Evolutionary conservation across 2,888 invertebrate genomes (phyloP).

Genomic region (Nephrotoma flavescens): DNA sequence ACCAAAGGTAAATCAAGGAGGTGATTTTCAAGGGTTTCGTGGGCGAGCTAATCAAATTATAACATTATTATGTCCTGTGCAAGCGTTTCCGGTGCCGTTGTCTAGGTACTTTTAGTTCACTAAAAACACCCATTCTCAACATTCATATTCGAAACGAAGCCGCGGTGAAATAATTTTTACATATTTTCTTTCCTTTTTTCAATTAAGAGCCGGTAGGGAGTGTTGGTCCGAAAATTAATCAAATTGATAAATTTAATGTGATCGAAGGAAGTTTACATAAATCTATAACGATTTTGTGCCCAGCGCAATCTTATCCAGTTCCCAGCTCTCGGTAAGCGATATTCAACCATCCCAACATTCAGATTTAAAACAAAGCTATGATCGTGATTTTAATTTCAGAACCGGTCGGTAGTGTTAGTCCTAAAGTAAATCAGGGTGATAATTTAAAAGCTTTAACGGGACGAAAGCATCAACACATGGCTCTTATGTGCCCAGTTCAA

Average conservation of each 20-base stretch:
- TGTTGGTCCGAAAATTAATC: slow-evolving; percentile 45
- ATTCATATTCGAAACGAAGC: slow-evolving; percentile 30
- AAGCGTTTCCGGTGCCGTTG: slow-evolving; percentile 47
- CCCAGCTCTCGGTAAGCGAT: slow-evolving; percentile 54
- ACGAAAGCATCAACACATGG: slow-evolving; percentile 32
- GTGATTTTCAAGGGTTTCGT: slow-evolving; percentile 28
- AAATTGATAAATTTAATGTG: slow-evolving; percentile 36
- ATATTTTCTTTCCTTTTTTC: background rate
- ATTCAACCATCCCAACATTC: slow-evolving; percentile 5
- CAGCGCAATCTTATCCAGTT: slow-evolving; percentile 53
- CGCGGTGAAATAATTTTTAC: slow-evolving; percentile 15
- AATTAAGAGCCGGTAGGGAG: slow-evolving; percentile 38
- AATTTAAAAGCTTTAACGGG: slow-evolving; percentile 23
- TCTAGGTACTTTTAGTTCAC: slow-evolving; percentile 35
- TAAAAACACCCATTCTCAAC: slow-evolving; percentile 25
- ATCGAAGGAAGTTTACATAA: slow-evolving; percentile 25
- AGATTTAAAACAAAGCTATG: background rate
- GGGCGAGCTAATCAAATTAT: slow-evolving; percentile 27
- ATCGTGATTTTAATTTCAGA: slow-evolving; percentile 19
- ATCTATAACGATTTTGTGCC: slow-evolving; percentile 42
- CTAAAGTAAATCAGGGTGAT: slow-evolving; percentile 45
- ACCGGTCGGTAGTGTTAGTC: slow-evolving; percentile 45
- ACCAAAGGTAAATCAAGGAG: slow-evolving; percentile 40
- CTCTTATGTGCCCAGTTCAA: slow-evolving; percentile 57
- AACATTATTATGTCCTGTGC: slow-evolving; percentile 55